Evolutionary conservation across 2,888 invertebrate genomes (phyloP), one percentile per base, ranked within the genome.

Genomic region (Acrocyrtus sp.): DNA sequence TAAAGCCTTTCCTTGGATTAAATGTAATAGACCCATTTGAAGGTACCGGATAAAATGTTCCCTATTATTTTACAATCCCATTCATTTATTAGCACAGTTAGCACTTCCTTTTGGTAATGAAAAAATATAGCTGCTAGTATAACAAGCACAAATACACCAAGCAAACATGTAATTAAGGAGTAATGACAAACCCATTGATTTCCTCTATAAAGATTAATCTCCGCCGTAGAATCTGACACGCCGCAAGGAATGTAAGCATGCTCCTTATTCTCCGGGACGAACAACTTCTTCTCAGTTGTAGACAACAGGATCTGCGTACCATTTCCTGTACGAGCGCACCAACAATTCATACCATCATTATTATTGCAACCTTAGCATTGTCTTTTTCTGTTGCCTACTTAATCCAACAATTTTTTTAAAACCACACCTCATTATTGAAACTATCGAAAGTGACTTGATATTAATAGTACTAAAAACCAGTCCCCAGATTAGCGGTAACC

Each of bases 1-100:
- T 62, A 39, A 79, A 79, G 2, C 79, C 79, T 62, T 77, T 77
- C 12, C 77, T 45, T n/a, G 79, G 77, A 41, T 72, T 72, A 50
- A 68, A 79, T 2, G 65, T 61, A 10, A 79, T 75, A 0, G 79
- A 76, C 6, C 74, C 56, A 58, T 77, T 79, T 12, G 58, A 22
- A 10, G 76, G 73, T 0, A 79, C 39, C 8, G 66, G 58, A 48
- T 75, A 60, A 41, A 70, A 77, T 17, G 76, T 58, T 22, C 79
- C 79, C 78, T 78, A 21, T 34, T 58, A 50, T n/a, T n/a, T n/a
- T n/a, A n/a, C n/a, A n/a, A n/a, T n/a, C n/a, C n/a, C n/a, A n/a
- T n/a, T n/a, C 19, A 50, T 21, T 50, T 4, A 41, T 15, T 17
- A 22, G 29, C 21, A 8, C 47, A 17, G 21, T 19, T 27, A 54